These are phyloP conservation scores for Podiceps cristatus DNA, from an alignment of 2,113 vertebrate species.

Conservation along the genomic window DNA sequence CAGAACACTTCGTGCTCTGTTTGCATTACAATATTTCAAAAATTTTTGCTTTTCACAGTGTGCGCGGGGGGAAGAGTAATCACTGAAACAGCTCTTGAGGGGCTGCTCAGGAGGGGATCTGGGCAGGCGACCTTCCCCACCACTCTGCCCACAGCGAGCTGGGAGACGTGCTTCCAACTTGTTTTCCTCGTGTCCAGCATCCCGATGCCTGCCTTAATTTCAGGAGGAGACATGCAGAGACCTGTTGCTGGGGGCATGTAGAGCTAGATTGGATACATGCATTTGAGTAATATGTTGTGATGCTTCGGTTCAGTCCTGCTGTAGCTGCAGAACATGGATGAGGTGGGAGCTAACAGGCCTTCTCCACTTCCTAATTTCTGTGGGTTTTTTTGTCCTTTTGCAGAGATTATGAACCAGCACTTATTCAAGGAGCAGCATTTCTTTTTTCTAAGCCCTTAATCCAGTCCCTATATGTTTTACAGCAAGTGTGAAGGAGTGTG, in stretches of 20 bases:
- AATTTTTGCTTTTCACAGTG: neutral
- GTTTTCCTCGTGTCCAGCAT: neutral
- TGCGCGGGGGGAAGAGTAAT: neutral
- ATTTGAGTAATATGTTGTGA: neutral
- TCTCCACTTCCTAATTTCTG: neutral
- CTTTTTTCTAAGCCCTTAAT: constrained; percentile 29
- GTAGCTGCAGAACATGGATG: neutral
- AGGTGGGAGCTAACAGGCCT: neutral
- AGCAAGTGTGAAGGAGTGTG: constrained; percentile 50
- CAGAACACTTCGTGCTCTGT: neutral
- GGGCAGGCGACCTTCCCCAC: neutral
- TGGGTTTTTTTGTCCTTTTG: neutral
- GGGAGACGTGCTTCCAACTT: neutral
- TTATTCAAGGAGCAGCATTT: neutral
- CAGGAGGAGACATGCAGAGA: neutral
- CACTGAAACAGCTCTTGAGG: neutral
- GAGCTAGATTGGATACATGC: neutral
- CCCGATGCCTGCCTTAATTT: neutral
- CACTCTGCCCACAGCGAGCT: neutral
- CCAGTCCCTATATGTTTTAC: constrained; percentile 6
- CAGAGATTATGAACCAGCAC: neutral
- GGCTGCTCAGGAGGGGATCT: neutral
- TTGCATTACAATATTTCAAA: neutral
- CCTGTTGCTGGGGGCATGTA: neutral
- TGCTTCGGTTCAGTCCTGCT: neutral